Evolutionary conservation across 2,888 invertebrate species (phyloP), one percentile per base, ranked within the genome.

Genomic region (Apamea crenata): DNA sequence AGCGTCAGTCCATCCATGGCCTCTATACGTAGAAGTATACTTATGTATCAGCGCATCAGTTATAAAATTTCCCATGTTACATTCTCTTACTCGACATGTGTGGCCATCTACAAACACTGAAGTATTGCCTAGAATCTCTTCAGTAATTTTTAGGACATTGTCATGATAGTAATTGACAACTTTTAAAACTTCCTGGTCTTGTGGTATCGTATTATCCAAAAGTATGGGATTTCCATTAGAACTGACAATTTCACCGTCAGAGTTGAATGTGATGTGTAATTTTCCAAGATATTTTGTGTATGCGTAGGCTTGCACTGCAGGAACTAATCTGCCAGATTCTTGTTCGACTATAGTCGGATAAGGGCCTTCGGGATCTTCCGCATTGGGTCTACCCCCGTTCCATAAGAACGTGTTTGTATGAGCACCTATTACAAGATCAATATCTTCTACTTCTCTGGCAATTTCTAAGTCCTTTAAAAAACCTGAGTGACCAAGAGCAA

Each of bases 341-440:
- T 99, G 98, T 18, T 94, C 96, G 0, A 99, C 96, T 56, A 98
- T 94, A 0, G 97, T 97, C 0, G 99, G 99, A 95, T 99, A 99
- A 0, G 97, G 97, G 0, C 98, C 99, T 83, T 98, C 97, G 0
- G 98, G 97, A 36, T 94, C 92, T 91, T 99, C 99, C 0, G 93
- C 90, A 91, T 98, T 98, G 0, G 98, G 98, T 70, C 95, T 96
- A 0, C 92, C 91, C 0, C 98, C 99, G 86, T 97, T 98, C 97
- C 98, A 99, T 14, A 99, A 96, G 92, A 99, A 99, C 0, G 99
- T 99, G 92, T 99, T 98, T 0, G 99, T 98, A 92, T 99, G 99
- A 0, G 99, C 99, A 7, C 99, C 99, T 80, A 99, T 98, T 0
- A 99, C 99, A 40, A 99, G 93, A 94, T 99, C 99, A 6, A 99